Conservation (phyloP, 1,140 invertebrate species). For the Saccostrea echinata region DNA sequence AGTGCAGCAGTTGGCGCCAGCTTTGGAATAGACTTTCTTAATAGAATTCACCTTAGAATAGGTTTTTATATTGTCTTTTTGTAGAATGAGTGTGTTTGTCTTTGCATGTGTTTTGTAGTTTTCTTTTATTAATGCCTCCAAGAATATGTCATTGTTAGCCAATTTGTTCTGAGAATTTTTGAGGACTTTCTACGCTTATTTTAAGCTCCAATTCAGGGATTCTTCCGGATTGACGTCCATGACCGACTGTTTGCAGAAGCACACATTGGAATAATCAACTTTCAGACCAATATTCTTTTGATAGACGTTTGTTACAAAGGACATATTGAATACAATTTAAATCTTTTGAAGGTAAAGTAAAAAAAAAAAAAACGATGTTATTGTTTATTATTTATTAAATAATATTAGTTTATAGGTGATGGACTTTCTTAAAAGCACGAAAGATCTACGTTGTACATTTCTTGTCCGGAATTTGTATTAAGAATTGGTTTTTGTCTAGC, state of each 20-base stretch:
- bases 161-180: neutral
- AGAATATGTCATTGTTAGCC: no score
- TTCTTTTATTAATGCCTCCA: no score
- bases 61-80: neutral
- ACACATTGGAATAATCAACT: neutral
- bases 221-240: neutral
- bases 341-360: neutral
- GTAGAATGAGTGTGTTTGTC: no score
- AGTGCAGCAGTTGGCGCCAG: neutral
- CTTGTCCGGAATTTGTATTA: no score
- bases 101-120: no score
- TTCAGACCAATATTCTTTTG: neutral
- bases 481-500: no score
- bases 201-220: neutral
- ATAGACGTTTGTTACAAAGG: slow-evolving; percentile 6
- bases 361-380: no score
- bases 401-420: no score
- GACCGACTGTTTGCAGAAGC: slow-evolving; percentile 1
- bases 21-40: neutral
- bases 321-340: neutral
- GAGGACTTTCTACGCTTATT: no score
- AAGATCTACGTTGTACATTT: no score
- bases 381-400: no score
- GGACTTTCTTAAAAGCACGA: no score
- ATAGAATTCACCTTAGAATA: slow-evolving; percentile 3